Conservation (phyloP, 2,797 vertebrate genomes). For the Coendou prehensilis region DNA sequence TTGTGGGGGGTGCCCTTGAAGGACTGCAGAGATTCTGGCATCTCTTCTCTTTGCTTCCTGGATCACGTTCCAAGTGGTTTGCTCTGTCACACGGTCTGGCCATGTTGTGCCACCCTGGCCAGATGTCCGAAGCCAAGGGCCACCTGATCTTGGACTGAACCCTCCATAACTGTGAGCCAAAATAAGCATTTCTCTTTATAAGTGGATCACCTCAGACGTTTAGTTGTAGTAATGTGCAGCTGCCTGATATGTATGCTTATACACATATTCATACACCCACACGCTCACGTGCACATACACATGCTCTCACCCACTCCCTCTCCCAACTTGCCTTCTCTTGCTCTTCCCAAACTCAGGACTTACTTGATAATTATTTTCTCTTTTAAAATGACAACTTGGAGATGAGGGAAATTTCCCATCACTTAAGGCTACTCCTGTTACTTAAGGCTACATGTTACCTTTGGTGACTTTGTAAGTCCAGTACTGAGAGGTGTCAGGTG, state of each 20-base stretch:
- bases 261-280: no score
- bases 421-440: not conserved
- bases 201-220: not conserved
- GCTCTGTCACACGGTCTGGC: not conserved
- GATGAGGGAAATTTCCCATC: not conserved
- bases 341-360: not conserved
- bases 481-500: not conserved
- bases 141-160: not conserved
- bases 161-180: not conserved
- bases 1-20: fast-evolving
- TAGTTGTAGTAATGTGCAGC: not conserved
- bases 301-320: not conserved
- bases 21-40: not conserved
- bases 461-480: not conserved
- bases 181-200: not conserved
- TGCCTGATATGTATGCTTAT: no score
- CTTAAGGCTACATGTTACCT: not conserved
- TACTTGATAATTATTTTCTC: not conserved
- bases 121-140: not conserved
- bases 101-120: no score
- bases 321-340: not conserved
- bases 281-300: not conserved
- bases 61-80: not conserved
- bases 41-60: not conserved
- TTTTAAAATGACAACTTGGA: not conserved